Evolutionary conservation across 2,888 invertebrate genomes (phyloP).

Genomic region (Eumacrocentrus americanus): DNA sequence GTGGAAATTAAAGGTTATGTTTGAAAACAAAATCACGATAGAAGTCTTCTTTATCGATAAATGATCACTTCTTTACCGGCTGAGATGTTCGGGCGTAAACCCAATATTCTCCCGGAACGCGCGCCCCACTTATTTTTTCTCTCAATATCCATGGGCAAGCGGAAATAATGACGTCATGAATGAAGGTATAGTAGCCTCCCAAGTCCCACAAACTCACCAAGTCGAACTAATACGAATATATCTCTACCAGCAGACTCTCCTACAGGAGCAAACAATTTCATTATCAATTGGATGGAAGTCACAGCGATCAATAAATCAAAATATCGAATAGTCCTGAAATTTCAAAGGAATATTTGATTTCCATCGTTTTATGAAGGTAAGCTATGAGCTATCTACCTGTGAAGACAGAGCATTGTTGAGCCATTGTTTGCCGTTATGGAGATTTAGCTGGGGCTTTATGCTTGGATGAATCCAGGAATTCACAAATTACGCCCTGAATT

Average conservation of each 20-base stretch:
- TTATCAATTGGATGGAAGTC: slow-evolving; percentile 12
- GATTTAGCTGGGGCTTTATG: background rate
- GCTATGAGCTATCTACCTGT: slow-evolving; percentile 16
- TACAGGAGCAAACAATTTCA: background rate
- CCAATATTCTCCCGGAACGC: slow-evolving; percentile 30
- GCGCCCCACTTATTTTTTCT: slow-evolving; percentile 38
- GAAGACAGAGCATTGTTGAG: slow-evolving; percentile 27
- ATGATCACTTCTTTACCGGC: background rate
- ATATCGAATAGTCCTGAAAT: slow-evolving; percentile 12
- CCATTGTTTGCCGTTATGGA: slow-evolving; percentile 19
- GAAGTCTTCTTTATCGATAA: background rate
- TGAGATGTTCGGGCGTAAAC: slow-evolving; percentile 31
- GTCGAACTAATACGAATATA: background rate
- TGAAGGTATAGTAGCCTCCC: slow-evolving; percentile 31
- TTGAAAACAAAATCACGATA: background rate
- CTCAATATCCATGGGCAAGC: too few relatives aligned
- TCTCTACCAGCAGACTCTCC: background rate
- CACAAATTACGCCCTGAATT: background rate
- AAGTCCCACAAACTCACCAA: background rate
- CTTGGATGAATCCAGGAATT: background rate
- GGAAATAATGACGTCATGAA: slow-evolving; percentile 55
- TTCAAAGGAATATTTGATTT: slow-evolving; percentile 1
- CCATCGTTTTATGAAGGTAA: slow-evolving; percentile 34
- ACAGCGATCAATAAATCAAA: slow-evolving; percentile 19
- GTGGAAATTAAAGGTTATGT: too few relatives aligned